Base-by-base conservation (phyloP, 2,888 invertebrate species). In the Drosophila hamatofila region DNA sequence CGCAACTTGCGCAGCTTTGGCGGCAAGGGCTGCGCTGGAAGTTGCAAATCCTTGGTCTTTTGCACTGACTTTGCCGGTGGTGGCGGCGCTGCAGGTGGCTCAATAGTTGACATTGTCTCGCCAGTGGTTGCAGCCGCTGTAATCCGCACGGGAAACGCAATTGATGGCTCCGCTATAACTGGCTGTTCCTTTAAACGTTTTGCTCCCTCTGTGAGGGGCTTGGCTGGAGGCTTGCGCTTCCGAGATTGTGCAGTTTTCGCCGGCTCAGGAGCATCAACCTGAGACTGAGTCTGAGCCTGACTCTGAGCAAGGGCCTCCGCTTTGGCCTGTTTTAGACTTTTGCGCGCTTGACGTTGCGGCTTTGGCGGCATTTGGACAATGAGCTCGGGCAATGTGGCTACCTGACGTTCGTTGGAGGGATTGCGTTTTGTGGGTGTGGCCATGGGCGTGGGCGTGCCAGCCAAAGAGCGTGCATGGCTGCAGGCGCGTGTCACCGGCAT, bases 131-230 rank as follows among this genome's bases (percentile, higher is more conserved):
- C 18, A 11, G 58, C 58, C 5, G 58, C 79, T 9, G 71, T 75
- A 3, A 78, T 78, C 1, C 79, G 79, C n/a, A 78, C 75, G 18
- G 77, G 77, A 7, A 78, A 78, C 0, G 77, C 77, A 35, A 70
- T 37, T 2, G 58, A 16, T 2, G 51, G 14, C 0, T 27, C 7
- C 0, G 51, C 21, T 3, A 16, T 18, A 0, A 5, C 27, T 14
- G 42, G 3, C 4, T 37, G 37, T 1, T 59, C 63, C 23, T 66
- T 77, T 4, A 37, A 4, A 18, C 70, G 79, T 27, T 77, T 78
- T 0, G 27, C 21, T 18, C 46, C 11, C 3, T 66, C 60, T n/a
- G 35, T 6, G 3, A 5, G 5, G 8, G 57, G 9, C 42, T 44
- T 33, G 0, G 27, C 25, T 7, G 60, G n/a, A 6, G 18, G 21